phyloP scores from a whole-genome alignment of 2,888 invertebrate genomes.

The Sussaba pulchella region DNA sequence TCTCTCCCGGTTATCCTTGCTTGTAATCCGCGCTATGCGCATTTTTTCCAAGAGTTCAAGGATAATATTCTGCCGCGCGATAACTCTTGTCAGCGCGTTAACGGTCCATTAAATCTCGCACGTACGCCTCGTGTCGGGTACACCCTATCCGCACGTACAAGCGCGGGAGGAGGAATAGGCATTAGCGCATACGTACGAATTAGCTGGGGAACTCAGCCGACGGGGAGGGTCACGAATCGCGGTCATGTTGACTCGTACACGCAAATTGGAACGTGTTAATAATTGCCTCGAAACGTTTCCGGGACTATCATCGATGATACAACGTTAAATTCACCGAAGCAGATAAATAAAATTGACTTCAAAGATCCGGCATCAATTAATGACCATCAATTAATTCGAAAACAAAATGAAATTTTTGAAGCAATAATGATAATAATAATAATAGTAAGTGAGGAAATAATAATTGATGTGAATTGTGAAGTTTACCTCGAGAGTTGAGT shows the following conservation, averaged over 20 bases:
- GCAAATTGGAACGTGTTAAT: constrained; percentile 31
- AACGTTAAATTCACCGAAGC: constrained; percentile 14
- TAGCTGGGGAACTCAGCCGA: constrained; percentile 18
- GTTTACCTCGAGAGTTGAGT: constrained; percentile 78
- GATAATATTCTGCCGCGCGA: constrained; percentile 66
- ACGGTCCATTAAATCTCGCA: constrained; percentile 73
- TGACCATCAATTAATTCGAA: not conserved
- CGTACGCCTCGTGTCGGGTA: constrained; percentile 5
- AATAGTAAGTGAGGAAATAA: no score
- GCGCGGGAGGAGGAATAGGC: constrained; percentile 17
- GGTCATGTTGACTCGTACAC: constrained; percentile 32
- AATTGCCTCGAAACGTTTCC: constrained; percentile 17
- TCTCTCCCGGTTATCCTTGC: constrained; percentile 74
- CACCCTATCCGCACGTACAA: not conserved
- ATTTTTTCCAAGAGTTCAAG: constrained; percentile 72
- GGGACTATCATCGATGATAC: constrained; percentile 2
- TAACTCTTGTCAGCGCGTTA: constrained; percentile 72
- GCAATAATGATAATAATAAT: no score
- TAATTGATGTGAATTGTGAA: no score
- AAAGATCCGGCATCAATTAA: no score
- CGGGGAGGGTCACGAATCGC: constrained; percentile 44
- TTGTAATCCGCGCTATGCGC: constrained; percentile 68
- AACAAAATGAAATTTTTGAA: no score
- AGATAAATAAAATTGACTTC: not conserved
- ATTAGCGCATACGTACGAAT: constrained; percentile 30